Conservation (phyloP, 2,797 vertebrate species). For the Channa striata region DNA sequence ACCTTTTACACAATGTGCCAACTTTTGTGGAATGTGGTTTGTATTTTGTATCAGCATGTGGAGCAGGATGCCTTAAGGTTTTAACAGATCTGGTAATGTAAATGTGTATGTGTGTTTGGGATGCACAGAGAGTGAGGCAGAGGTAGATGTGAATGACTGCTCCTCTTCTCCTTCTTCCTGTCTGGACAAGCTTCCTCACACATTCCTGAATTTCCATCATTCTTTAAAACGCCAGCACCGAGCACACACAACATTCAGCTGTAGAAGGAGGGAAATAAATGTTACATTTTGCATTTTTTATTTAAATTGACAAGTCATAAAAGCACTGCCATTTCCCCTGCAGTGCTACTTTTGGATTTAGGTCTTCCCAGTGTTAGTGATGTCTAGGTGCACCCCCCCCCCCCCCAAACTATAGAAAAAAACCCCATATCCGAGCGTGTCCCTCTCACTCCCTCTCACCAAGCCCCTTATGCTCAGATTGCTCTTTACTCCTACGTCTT, state of each 20-base stretch:
- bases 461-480: constrained; percentile 49
- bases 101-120: neutral
- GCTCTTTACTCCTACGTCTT: constrained; percentile 49
- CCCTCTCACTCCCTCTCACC: constrained; percentile 21
- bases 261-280: constrained; percentile 26
- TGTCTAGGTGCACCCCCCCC: constrained; percentile 23
- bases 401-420: constrained; percentile 24
- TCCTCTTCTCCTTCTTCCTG: constrained; percentile 59
- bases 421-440: constrained; percentile 50
- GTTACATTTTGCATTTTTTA: constrained; percentile 3
- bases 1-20: too few relatives aligned
- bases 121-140: neutral
- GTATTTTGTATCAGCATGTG: too few relatives aligned
- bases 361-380: neutral
- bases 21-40: too few relatives aligned
- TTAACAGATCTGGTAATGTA: neutral
- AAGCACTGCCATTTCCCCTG: constrained; percentile 12
- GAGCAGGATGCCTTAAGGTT: neutral
- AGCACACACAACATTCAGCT: constrained; percentile 16
- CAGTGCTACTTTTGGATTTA: neutral
- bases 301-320: constrained; percentile 19
- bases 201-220: constrained; percentile 74
- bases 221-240: constrained; percentile 35
- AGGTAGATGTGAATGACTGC: constrained; percentile 12
- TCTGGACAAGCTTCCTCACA: constrained; percentile 63